phyloP scores from a whole-genome alignment of 2,113 vertebrate genomes.

The Eulemur rufifrons region DNA sequence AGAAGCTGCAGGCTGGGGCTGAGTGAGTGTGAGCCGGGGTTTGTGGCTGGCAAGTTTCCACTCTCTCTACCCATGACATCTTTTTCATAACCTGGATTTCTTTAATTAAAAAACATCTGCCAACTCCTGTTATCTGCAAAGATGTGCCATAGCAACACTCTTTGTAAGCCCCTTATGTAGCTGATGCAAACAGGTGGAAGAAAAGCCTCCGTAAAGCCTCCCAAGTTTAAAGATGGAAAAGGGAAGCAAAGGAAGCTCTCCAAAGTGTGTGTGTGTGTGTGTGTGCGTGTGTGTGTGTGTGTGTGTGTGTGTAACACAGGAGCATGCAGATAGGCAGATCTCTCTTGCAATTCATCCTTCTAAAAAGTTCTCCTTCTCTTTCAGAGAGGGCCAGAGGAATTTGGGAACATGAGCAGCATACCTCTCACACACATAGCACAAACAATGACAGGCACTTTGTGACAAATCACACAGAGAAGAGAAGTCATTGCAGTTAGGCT shows the following conservation, averaged over 20 bases:
- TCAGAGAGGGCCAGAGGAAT: background rate
- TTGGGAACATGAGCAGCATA: background rate
- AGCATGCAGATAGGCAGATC: background rate
- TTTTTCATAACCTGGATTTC: conserved; percentile 84
- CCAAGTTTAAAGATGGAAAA: background rate
- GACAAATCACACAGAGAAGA: background rate
- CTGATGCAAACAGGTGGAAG: conserved; percentile 74
- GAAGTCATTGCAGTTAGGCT: background rate
- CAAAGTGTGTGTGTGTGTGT: too few relatives aligned
- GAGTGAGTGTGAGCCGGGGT: background rate
- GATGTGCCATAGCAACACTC: conserved; percentile 66
- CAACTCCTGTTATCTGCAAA: conserved; percentile 79
- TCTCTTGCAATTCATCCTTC: background rate
- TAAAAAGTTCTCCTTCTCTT: background rate
- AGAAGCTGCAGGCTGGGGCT: conserved; percentile 60
- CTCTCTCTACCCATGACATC: conserved; percentile 57
- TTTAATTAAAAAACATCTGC: conserved; percentile 87
- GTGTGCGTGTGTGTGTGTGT: background rate
- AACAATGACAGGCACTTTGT: background rate
- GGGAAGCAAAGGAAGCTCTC: background rate
- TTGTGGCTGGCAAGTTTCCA: conserved; percentile 41
- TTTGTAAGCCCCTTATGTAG: conserved; percentile 76
- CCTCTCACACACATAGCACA: background rate
- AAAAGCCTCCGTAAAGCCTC: conserved; percentile 45
- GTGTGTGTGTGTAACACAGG: background rate